Conservation (phyloP, 1,140 invertebrate genomes). For the Hypsibius dujardini region DNA sequence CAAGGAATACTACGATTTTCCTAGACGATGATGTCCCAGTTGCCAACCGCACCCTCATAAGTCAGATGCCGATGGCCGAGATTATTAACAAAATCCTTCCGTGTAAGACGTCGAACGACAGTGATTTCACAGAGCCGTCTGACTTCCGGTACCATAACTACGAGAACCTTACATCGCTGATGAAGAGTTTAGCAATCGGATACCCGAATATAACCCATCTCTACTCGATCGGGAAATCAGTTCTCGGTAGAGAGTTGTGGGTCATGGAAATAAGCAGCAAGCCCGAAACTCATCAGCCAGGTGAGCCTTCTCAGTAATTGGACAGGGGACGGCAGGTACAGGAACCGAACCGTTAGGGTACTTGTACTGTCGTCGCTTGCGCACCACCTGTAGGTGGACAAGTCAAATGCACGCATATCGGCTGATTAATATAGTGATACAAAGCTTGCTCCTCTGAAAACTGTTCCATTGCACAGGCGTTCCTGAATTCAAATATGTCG, state of each 20-base stretch:
- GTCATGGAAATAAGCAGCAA: constrained; percentile 60
- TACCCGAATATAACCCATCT: constrained; percentile 68
- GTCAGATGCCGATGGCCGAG: not conserved
- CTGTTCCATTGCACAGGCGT: constrained; percentile 37
- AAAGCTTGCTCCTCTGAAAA: not conserved
- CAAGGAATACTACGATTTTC: too few relatives aligned
- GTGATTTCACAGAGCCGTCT: constrained; percentile 26
- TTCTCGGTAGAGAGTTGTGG: constrained; percentile 52
- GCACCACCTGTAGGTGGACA: too few relatives aligned
- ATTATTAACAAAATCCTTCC: constrained; percentile 6
- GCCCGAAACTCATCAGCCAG: constrained; percentile 25
- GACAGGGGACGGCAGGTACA: not conserved
- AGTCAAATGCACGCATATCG: too few relatives aligned
- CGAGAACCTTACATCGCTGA: constrained; percentile 60
- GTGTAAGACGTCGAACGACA: not conserved
- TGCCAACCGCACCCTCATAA: too few relatives aligned
- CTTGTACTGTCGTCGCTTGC: not conserved
- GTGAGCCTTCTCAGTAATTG: not conserved
- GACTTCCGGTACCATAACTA: constrained; percentile 77
- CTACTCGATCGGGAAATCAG: constrained; percentile 70
- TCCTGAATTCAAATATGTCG: constrained; percentile 80
- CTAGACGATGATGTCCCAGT: too few relatives aligned
- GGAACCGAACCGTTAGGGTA: not conserved
- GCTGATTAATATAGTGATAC: too few relatives aligned
- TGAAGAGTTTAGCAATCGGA: constrained; percentile 53